These are phyloP conservation scores for Eleginops maclovinus DNA, from an alignment of 2,113 vertebrate genomes.

Conservation along the genomic window DNA sequence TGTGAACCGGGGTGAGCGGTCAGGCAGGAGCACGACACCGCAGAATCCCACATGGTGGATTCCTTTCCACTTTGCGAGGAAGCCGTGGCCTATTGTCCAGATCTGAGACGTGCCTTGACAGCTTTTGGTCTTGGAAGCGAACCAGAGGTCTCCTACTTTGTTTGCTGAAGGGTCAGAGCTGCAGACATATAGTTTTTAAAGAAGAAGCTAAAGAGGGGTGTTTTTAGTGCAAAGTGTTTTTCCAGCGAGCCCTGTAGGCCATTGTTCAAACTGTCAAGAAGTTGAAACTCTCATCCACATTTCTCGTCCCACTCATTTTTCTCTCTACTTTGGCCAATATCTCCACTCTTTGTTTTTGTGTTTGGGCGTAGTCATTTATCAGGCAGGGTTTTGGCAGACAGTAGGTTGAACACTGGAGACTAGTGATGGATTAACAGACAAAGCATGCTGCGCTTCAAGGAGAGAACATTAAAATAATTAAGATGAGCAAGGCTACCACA, in stretches of 20 bases:
- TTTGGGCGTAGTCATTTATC: constrained; percentile 51
- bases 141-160: constrained; percentile 53
- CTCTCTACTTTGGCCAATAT: constrained; percentile 32
- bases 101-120: constrained; percentile 52
- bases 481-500: constrained; percentile 16
- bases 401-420: constrained; percentile 36
- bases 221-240: constrained; percentile 51
- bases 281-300: constrained; percentile 44
- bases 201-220: constrained; percentile 39
- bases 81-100: constrained; percentile 50
- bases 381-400: constrained; percentile 53
- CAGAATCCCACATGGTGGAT: constrained; percentile 44
- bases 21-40: constrained; percentile 35
- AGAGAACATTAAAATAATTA: constrained; percentile 20
- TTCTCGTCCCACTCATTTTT: constrained; percentile 48
- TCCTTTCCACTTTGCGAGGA: constrained; percentile 54
- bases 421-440: constrained; percentile 53
- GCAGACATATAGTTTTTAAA: constrained; percentile 49
- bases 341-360: constrained; percentile 48
- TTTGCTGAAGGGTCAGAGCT: constrained; percentile 45
- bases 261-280: constrained; percentile 71
- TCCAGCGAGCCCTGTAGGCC: constrained; percentile 53
- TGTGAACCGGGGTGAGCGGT: constrained; percentile 58
- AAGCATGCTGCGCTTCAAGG: background rate
- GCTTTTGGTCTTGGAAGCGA: constrained; percentile 54